Conservation (phyloP, 2,113 vertebrate species). For the Mus musculus region DNA sequence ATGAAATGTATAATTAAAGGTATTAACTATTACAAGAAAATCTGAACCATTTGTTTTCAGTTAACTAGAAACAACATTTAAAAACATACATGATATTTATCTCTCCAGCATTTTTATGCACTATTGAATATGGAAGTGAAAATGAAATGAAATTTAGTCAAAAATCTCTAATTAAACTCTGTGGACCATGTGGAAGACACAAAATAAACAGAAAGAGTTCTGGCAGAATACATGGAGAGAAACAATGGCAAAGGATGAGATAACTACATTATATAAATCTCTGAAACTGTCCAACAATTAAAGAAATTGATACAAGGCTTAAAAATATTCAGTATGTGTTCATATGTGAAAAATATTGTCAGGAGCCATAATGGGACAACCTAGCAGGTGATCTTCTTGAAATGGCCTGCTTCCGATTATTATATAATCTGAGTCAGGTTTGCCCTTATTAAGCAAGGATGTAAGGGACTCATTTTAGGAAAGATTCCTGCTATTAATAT, state of each 20-base stretch:
- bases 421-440: too few species aligned
- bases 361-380: too few species aligned
- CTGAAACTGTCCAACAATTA: neutral
- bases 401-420: too few species aligned
- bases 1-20: conserved; percentile 26
- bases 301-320: neutral
- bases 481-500: too few species aligned
- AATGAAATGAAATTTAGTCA: conserved; percentile 5
- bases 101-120: neutral
- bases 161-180: neutral
- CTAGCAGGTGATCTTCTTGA: too few species aligned
- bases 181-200: neutral
- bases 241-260: neutral
- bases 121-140: neutral
- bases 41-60: neutral
- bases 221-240: neutral
- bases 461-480: too few species aligned
- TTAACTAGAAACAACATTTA: conserved; percentile 45
- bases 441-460: too few species aligned
- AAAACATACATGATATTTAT: conserved; percentile 35
- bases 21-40: neutral
- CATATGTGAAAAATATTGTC: neutral
- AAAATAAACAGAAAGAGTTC: neutral
- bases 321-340: neutral
- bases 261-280: neutral